Evolutionary conservation across 2,797 vertebrate species (phyloP), one percentile per base, ranked within the genome.

Genomic region (Holocentrus rufus): DNA sequence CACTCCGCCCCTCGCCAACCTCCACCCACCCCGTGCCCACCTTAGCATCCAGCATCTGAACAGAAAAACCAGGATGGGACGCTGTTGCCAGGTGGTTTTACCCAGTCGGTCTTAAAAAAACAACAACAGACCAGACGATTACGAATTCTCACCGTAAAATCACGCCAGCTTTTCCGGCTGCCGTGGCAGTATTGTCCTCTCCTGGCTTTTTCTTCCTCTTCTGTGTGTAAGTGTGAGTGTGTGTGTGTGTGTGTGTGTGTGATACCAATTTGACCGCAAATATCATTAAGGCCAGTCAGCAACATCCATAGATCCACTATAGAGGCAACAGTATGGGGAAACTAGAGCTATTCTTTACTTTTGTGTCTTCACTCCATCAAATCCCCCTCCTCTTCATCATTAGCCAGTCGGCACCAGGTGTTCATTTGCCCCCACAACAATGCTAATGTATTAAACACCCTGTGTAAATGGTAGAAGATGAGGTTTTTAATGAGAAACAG

Each of bases 251-350:
- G 66, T 57, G 57, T 62, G 69, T 18, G 74, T 56, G 56, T 36
- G 17, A 59, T 31, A 22, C 7, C 54, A 70, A n/a, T 56, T 66
- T 75, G 65, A 82, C 73, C 73, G 65, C 25, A 11, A 65, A 54
- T 60, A 36, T 74, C 59, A 47, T 58, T 18, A 57, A 59, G 65
- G 69, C 68, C 82, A 52, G 56, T 82, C 53, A 67, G 69, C 59
- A 67, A 2, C 68, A 65, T 52, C 74, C 74, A 60, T 55, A 56
- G 65, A 71, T 73, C 27, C 4, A 22, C 75, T 62, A 79, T 63
- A 79, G 14, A 89, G 90, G 93, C 91, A 93, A 91, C 91, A 81
- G 85, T 82, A 18, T 3, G 47, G 61, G 79, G 87, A 86, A 78
- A 58, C 85, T 76, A 65, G 60, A 87, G 71, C 72, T 81, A 69